Evolutionary conservation across 2,888 invertebrate genomes (phyloP).

Genomic region (Tholera decimalis): DNA sequence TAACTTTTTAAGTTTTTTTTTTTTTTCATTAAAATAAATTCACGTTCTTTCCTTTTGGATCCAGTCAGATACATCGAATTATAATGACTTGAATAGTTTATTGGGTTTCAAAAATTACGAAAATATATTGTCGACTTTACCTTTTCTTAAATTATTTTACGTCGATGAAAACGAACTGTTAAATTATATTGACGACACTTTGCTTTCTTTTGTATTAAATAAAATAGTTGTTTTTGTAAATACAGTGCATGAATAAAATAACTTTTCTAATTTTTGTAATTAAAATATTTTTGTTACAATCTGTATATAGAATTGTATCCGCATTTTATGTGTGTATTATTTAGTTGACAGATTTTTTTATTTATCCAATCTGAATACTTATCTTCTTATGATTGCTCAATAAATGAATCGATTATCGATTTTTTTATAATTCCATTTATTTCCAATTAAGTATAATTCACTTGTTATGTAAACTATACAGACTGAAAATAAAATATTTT

Average conservation of each 20-base stretch:
- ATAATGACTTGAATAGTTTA: constrained; percentile 47
- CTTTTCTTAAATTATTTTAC: constrained; percentile 18
- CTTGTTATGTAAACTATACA: constrained; percentile 61
- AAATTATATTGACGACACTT: constrained; percentile 27
- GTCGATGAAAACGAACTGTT: constrained; percentile 13
- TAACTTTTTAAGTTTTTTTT: background rate
- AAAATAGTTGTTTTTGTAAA: constrained; percentile 61
- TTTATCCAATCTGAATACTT: constrained; percentile 46
- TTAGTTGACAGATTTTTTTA: constrained; percentile 37
- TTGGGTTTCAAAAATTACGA: constrained; percentile 35
- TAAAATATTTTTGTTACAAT: constrained; percentile 49
- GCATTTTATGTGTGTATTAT: constrained; percentile 55
- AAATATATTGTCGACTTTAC: constrained; percentile 14
- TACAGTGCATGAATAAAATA: constrained; percentile 60
- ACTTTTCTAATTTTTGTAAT: constrained; percentile 40
- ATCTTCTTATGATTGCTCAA: constrained; percentile 61
- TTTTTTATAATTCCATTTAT: constrained; percentile 64
- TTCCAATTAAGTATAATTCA: constrained; percentile 62
- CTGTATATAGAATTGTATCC: constrained; percentile 54
- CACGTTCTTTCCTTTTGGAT: constrained; percentile 2
- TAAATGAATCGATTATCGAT: constrained; percentile 55
- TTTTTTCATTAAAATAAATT: background rate
- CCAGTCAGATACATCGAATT: constrained; percentile 21
- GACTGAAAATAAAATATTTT: constrained; percentile 73
- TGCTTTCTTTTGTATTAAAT: constrained; percentile 41